phyloP scores from a whole-genome alignment of 2,113 vertebrate genomes.

The Aphyosemion australe region DNA sequence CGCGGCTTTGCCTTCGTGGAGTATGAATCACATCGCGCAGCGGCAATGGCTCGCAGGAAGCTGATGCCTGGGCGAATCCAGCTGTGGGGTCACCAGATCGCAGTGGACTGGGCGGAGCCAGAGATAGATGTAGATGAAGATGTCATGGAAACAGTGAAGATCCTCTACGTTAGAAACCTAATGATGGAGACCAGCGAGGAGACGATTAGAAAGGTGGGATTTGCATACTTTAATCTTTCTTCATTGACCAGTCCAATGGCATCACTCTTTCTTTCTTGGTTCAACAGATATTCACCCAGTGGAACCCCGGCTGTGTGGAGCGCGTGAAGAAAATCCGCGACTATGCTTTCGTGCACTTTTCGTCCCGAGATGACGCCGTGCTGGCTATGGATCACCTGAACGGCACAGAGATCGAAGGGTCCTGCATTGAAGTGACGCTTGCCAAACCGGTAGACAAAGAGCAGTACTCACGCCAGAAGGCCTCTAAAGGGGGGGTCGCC shows the following conservation, averaged over 20 bases:
- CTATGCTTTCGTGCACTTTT: conserved; percentile 97
- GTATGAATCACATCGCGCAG: conserved; percentile 96
- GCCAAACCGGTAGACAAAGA: conserved; percentile 99
- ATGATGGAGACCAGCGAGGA: conserved; percentile 99
- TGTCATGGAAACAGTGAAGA: conserved; percentile 99
- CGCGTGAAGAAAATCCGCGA: conserved; percentile 98
- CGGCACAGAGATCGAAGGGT: conserved; percentile 93
- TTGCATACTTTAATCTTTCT: not conserved
- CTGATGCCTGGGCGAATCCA: conserved; percentile 98
- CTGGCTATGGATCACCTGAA: conserved; percentile 95
- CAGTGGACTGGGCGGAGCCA: conserved; percentile 98
- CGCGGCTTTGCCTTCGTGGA: conserved; percentile 98
- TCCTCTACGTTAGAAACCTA: conserved; percentile 97
- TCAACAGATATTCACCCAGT: conserved; percentile 89
- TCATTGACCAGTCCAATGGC: not conserved
- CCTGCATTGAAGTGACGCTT: conserved; percentile 94
- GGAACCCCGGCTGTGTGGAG: conserved; percentile 94
- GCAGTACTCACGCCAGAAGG: conserved; percentile 97
- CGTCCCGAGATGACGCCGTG: conserved; percentile 93
- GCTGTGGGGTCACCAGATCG: conserved; percentile 98
- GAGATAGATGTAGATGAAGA: conserved; percentile 99
- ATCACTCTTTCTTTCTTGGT: not conserved
- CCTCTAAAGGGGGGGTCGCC: conserved; percentile 83
- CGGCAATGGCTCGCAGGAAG: conserved; percentile 97
- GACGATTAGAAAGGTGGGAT: conserved; percentile 85